A percentile compares a stretch with the other conserved stretches of the same genome.
Evolutionary conservation across 2,888 invertebrate genomes (phyloP).

Genomic region (Zygogramma bicolorata): DNA sequence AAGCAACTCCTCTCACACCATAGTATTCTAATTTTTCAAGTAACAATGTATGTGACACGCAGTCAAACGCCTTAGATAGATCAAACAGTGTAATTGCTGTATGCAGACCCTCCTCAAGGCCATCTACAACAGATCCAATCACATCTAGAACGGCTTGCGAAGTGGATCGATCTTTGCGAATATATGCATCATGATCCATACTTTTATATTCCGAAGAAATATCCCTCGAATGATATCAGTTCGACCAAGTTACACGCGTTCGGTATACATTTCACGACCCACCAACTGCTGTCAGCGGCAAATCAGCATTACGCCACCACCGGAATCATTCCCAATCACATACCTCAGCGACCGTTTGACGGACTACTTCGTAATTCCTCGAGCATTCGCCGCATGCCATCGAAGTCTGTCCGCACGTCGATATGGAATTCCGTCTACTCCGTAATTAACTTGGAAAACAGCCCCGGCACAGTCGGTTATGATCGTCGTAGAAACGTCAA

Average conservation of each 20-base stretch:
- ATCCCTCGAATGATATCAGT: background rate
- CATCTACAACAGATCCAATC: too few relatives aligned
- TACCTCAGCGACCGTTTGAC: constrained; percentile 1
- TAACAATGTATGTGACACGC: too few relatives aligned
- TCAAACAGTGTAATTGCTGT: too few relatives aligned
- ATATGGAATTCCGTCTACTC: background rate
- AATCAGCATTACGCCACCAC: background rate
- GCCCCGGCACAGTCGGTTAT: background rate
- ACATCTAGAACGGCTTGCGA: too few relatives aligned
- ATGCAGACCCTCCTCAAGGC: too few relatives aligned
- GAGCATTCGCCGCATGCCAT: background rate
- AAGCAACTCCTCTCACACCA: too few relatives aligned
- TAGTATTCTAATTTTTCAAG: too few relatives aligned
- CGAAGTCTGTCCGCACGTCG: background rate
- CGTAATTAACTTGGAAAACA: background rate
- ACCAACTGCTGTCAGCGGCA: background rate
- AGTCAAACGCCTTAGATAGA: too few relatives aligned
- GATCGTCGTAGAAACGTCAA: constrained; percentile 5
- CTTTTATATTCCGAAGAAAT: too few relatives aligned
- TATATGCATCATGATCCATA: too few relatives aligned
- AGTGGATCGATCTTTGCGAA: too few relatives aligned
- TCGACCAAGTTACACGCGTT: background rate
- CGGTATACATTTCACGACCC: background rate
- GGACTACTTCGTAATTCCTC: background rate
- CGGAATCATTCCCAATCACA: background rate